These are phyloP conservation scores for Caenorhabditis sp. DNA, from an alignment of 2,888 invertebrate species.

Conservation along the genomic window DNA sequence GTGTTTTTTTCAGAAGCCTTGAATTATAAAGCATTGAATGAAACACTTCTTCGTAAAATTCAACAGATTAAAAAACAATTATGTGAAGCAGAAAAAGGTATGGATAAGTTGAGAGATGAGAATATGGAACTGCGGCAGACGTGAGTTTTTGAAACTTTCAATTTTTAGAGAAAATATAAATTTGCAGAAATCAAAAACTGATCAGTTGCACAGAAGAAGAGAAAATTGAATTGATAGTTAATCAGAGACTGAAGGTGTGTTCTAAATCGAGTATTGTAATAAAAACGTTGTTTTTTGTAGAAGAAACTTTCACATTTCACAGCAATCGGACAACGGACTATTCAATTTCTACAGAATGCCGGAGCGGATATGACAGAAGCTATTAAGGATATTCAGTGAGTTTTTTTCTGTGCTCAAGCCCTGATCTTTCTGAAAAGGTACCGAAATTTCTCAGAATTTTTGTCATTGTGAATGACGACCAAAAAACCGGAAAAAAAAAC, in stretches of 20 bases:
- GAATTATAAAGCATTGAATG: conserved; percentile 7
- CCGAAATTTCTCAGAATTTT: not conserved
- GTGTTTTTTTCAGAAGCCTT: not conserved
- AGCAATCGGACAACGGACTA: not conserved
- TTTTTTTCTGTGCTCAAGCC: not conserved
- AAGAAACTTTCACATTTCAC: not conserved
- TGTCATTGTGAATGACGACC: too few relatives aligned
- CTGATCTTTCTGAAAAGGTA: too few relatives aligned
- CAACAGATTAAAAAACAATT: conserved; percentile 11
- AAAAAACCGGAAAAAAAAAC: too few relatives aligned
- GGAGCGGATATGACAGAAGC: conserved; percentile 6
- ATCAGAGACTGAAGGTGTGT: conserved; percentile 10
- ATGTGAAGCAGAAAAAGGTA: conserved; percentile 14
- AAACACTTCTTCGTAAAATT: not conserved
- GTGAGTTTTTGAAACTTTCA: not conserved
- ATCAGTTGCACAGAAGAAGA: conserved; percentile 10
- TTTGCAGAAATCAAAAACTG: conserved; percentile 23
- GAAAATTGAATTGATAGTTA: conserved; percentile 23
- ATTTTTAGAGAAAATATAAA: not conserved
- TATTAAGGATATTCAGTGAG: conserved; percentile 2
- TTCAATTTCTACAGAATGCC: conserved; percentile 3
- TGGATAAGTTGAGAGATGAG: conserved; percentile 28
- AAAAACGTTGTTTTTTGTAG: not conserved
- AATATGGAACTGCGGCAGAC: conserved; percentile 14
- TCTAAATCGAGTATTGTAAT: too few relatives aligned